These are phyloP conservation scores for Caenorhabditis sp. DNA, from an alignment of 2,888 invertebrate genomes.

Conservation along the genomic window DNA sequence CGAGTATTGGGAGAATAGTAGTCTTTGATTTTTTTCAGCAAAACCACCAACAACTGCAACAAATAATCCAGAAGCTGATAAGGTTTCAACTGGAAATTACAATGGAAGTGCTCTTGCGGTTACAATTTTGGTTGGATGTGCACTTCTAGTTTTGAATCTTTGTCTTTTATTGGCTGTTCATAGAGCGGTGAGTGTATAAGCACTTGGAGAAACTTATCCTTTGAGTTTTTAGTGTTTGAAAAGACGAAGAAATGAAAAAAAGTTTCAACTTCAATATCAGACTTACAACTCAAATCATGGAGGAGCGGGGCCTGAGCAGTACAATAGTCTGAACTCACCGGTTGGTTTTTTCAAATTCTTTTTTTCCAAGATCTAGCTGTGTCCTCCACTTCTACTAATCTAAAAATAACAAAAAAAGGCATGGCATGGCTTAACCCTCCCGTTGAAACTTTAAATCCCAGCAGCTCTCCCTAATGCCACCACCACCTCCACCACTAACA, in stretches of 20 bases:
- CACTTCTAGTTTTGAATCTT: conserved; percentile 66
- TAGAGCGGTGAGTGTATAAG: conserved; percentile 45
- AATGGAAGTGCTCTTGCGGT: conserved; percentile 52
- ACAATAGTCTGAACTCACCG: conserved; percentile 64
- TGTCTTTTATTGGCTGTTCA: conserved; percentile 64
- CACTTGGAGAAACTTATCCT: not conserved
- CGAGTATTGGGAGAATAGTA: not conserved
- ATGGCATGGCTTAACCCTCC: conserved; percentile 21
- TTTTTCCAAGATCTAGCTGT: not conserved
- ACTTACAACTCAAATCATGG: conserved; percentile 61
- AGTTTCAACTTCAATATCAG: conserved; percentile 65
- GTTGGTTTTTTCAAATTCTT: conserved; percentile 41
- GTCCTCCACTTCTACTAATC: not conserved
- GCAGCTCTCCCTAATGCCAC: conserved; percentile 57
- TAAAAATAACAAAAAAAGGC: conserved; percentile 6
- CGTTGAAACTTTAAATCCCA: conserved; percentile 2
- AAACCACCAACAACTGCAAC: conserved; percentile 39
- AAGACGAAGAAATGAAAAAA: conserved; percentile 58
- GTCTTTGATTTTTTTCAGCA: conserved; percentile 22
- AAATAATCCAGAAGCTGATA: conserved; percentile 22
- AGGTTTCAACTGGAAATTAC: conserved; percentile 30
- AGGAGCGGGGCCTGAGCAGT: conserved; percentile 50
- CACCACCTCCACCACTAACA: conserved; percentile 55
- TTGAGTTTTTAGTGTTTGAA: conserved; percentile 54
- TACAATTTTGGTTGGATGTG: conserved; percentile 64